phyloP scores from a whole-genome alignment of 1,140 invertebrate species.

The Polyergus mexicanus region DNA sequence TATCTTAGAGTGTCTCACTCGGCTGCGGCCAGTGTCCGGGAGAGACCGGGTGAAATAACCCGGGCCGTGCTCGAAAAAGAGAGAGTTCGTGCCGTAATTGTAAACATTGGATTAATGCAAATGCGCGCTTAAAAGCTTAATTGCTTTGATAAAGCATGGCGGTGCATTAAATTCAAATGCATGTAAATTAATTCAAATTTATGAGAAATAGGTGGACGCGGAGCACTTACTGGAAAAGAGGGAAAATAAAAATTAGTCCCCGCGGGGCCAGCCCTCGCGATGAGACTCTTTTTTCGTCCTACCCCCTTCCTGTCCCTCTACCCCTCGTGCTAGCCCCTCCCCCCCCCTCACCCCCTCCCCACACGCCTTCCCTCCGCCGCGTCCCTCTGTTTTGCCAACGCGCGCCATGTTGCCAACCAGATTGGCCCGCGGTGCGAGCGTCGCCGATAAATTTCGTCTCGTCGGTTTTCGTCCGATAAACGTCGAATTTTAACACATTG shows the following conservation, averaged over 20 bases:
- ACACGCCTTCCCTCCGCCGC: constrained; percentile 49
- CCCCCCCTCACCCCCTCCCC: neutral
- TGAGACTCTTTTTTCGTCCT: constrained; percentile 79
- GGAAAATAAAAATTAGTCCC: constrained; percentile 87
- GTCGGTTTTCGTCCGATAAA: constrained; percentile 72
- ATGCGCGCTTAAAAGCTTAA: constrained; percentile 87
- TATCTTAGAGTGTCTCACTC: constrained; percentile 42
- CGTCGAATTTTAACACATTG: constrained; percentile 73
- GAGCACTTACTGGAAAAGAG: constrained; percentile 85
- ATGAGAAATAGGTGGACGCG: constrained; percentile 87
- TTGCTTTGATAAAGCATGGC: constrained; percentile 87
- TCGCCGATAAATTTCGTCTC: constrained; percentile 74
- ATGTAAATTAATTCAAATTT: constrained; percentile 88
- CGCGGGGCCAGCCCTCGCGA: constrained; percentile 84
- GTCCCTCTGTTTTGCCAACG: constrained; percentile 80
- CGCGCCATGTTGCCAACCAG: constrained; percentile 85
- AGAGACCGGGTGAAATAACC: constrained; percentile 9
- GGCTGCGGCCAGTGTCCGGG: neutral
- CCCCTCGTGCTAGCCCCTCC: constrained; percentile 26
- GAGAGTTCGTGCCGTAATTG: constrained; percentile 82
- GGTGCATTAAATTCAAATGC: constrained; percentile 87
- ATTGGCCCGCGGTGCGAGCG: constrained; percentile 76
- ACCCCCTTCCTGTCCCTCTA: constrained; percentile 45
- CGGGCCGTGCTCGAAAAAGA: constrained; percentile 58
- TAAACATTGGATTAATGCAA: constrained; percentile 88